Conservation (phyloP, 2,797 vertebrate species). For the Zalophus californianus region DNA sequence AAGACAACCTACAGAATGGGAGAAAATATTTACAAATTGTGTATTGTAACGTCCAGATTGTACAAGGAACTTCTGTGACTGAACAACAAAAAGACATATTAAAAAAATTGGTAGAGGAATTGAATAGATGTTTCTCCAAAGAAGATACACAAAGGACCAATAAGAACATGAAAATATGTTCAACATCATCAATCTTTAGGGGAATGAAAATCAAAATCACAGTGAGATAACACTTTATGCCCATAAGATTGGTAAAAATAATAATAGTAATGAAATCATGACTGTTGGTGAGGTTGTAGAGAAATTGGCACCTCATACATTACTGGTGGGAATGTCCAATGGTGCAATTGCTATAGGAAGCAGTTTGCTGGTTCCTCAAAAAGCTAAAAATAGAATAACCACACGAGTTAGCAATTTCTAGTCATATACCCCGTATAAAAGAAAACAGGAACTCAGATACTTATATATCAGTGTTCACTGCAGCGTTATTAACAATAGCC, state of each 20-base stretch:
- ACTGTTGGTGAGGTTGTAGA: background rate
- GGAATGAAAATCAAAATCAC: background rate
- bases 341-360: background rate
- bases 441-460: background rate
- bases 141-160: background rate
- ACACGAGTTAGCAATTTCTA: background rate
- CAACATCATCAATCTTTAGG: background rate
- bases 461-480: background rate
- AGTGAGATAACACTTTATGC: background rate
- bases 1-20: background rate
- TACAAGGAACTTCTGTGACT: background rate
- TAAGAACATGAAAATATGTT: background rate
- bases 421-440: background rate
- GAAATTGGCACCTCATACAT: too few species aligned
- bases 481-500: background rate
- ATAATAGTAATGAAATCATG: background rate
- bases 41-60: background rate
- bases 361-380: background rate
- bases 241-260: background rate
- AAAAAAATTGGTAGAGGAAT: background rate
- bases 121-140: background rate
- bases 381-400: background rate
- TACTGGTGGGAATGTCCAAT: background rate
- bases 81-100: background rate
- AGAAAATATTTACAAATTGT: background rate